These are phyloP conservation scores for Ochropleura leucogaster DNA, from an alignment of 2,888 invertebrate species.

Conservation along the genomic window DNA sequence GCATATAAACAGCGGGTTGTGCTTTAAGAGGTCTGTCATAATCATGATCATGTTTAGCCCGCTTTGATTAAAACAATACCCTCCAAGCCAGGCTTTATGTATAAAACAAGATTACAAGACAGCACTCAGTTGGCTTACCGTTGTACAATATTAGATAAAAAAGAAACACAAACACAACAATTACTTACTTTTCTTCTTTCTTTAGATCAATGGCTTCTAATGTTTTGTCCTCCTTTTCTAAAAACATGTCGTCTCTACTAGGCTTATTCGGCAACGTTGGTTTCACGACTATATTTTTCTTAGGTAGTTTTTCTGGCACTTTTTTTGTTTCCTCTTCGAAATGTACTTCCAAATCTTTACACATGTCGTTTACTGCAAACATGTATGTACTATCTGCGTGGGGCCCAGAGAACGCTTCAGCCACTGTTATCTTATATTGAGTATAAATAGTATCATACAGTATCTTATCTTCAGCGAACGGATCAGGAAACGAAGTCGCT, in stretches of 20 bases:
- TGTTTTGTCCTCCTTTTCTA: slow-evolving; percentile 64
- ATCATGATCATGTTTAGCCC: background rate
- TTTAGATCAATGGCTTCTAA: slow-evolving; percentile 67
- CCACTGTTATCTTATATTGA: slow-evolving; percentile 73
- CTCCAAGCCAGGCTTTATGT: background rate
- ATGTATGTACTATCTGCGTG: slow-evolving; percentile 68
- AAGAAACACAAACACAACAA: background rate
- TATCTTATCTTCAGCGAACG: slow-evolving; percentile 58
- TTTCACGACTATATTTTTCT: slow-evolving; percentile 70
- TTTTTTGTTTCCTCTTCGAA: slow-evolving; percentile 76
- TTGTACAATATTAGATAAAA: background rate
- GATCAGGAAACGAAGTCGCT: slow-evolving; percentile 8
- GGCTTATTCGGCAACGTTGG: slow-evolving; percentile 72
- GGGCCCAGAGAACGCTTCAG: slow-evolving; percentile 66
- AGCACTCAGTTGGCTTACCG: background rate
- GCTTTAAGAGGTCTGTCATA: background rate
- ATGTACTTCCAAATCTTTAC: slow-evolving; percentile 67
- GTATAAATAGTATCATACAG: slow-evolving; percentile 67
- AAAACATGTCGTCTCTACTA: slow-evolving; percentile 74
- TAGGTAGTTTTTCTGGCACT: slow-evolving; percentile 70
- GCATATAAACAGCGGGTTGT: background rate
- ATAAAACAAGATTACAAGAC: slow-evolving; percentile 1
- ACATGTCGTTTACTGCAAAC: slow-evolving; percentile 79
- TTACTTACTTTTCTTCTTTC: slow-evolving; percentile 74
- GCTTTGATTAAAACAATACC: background rate